phyloP scores from a whole-genome alignment of 2,797 vertebrate genomes.

The Tokudaia tokunoshimensis region DNA sequence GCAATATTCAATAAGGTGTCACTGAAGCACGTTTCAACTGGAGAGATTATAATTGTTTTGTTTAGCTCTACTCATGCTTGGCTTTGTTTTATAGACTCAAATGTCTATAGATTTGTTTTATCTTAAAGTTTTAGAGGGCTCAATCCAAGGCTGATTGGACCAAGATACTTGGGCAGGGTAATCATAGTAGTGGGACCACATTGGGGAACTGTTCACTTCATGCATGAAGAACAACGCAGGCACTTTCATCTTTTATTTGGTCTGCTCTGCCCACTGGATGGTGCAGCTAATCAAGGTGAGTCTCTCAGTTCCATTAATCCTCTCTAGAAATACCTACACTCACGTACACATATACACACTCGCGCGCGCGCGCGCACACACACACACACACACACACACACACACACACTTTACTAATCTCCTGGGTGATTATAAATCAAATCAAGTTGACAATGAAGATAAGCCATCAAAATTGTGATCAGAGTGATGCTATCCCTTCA shows the following conservation, averaged over 20 bases:
- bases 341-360: background rate
- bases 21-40: background rate
- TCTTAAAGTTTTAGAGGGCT: background rate
- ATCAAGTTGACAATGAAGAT: background rate
- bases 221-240: background rate
- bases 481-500: accelerated
- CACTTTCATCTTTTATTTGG: background rate
- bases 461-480: background rate
- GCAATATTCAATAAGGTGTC: background rate
- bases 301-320: background rate
- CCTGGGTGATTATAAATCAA: background rate
- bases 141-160: background rate
- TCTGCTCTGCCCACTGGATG: background rate
- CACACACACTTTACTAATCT: background rate
- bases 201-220: background rate
- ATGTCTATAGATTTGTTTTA: background rate
- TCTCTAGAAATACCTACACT: background rate
- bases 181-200: background rate
- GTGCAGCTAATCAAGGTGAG: background rate
- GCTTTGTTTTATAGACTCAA: background rate
- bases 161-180: background rate
- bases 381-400: background rate
- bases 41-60: background rate
- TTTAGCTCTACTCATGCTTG: background rate
- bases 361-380: too few relatives aligned